phyloP scores from a whole-genome alignment of 1,140 invertebrate species.

The Cherax destructor region DNA sequence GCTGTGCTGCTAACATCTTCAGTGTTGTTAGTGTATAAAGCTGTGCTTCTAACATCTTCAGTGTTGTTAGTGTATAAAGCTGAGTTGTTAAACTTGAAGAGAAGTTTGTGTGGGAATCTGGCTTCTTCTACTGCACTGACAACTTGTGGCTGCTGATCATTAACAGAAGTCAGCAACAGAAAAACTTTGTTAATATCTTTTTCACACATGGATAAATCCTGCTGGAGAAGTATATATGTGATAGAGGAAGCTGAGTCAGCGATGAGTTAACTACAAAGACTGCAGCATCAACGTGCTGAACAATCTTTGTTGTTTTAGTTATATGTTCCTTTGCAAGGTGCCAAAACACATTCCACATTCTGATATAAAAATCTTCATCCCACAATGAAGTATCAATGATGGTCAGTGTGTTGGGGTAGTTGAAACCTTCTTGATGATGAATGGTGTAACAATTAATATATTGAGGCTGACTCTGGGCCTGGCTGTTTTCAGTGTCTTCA shows the following conservation, averaged over 20 bases:
- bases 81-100: conserved; percentile 15
- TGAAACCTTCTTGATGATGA: conserved; percentile 16
- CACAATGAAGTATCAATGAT: conserved; percentile 37
- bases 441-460: conserved; percentile 17
- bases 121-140: conserved; percentile 21
- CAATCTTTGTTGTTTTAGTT: background rate
- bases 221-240: conserved; percentile 33
- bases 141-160: conserved; percentile 21
- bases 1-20: background rate
- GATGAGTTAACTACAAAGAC: conserved; percentile 22
- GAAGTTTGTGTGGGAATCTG: background rate
- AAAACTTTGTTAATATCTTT: conserved; percentile 34
- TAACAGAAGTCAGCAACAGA: conserved; percentile 37
- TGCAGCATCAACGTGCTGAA: conserved; percentile 21
- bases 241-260: conserved; percentile 11
- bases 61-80: background rate
- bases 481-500: conserved; percentile 10
- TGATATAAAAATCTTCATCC: background rate
- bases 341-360: too few species aligned
- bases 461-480: conserved; percentile 14
- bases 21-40: background rate
- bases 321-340: background rate
- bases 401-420: conserved; percentile 20
- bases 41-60: background rate
- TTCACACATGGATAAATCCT: conserved; percentile 26